A percentile compares a stretch with the other conserved stretches of the same genome.
Evolutionary conservation across 2,888 invertebrate genomes (phyloP).

Genomic region (Biston betularia): DNA sequence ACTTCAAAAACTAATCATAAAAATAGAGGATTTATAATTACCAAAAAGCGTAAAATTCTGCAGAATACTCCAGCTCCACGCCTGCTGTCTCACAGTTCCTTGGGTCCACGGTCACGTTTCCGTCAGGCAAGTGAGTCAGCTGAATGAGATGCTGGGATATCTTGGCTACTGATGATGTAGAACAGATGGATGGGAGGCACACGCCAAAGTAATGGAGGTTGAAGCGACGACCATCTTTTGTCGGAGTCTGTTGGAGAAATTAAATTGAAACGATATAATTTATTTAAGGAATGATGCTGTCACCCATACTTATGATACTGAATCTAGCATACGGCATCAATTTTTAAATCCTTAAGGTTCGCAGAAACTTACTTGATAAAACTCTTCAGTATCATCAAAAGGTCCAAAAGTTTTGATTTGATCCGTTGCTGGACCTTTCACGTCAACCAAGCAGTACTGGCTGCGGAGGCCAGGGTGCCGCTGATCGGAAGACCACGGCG

Average conservation of each 20-base stretch:
- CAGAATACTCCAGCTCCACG: conserved; percentile 24
- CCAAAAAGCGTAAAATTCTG: conserved; percentile 47
- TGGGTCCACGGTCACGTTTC: conserved; percentile 43
- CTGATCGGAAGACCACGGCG: conserved; percentile 46
- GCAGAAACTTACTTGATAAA: conserved; percentile 32
- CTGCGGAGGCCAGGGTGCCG: conserved; percentile 43
- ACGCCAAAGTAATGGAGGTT: conserved; percentile 54
- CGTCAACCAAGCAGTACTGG: conserved; percentile 60
- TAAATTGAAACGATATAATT: no score
- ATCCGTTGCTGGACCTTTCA: conserved; percentile 26
- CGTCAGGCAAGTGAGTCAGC: conserved; percentile 46
- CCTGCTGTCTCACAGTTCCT: conserved; percentile 46
- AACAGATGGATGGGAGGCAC: conserved; percentile 56
- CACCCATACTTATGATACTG: no score
- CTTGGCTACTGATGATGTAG: conserved; percentile 47
- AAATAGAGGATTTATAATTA: no score
- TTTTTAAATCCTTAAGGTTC: no score
- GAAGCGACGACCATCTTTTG: conserved; percentile 42
- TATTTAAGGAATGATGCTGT: no score
- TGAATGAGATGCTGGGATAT: conserved; percentile 49
- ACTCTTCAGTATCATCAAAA: conserved; percentile 42
- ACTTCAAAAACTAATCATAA: no score
- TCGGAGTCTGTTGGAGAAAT: conserved; percentile 42
- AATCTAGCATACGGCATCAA: no score
- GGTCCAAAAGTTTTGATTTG: conserved; percentile 32